phyloP scores from a whole-genome alignment of 2,888 invertebrate species.

The Caenorhabditis sp. region DNA sequence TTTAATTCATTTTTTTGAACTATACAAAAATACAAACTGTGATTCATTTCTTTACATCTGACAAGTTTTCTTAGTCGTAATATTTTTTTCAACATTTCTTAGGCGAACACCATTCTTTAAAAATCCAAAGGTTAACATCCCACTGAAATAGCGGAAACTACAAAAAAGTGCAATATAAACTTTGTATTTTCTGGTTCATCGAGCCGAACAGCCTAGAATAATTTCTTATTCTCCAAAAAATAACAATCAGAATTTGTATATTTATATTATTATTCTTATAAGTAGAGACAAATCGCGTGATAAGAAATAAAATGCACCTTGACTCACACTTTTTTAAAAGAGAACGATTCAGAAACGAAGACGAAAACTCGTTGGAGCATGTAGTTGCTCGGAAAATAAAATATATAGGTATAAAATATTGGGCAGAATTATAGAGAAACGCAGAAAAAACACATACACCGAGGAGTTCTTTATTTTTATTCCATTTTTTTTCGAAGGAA shows the following conservation, averaged over 20 bases:
- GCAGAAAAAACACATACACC: background rate
- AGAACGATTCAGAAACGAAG: constrained; percentile 25
- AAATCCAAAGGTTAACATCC: too few relatives aligned
- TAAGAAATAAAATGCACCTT: constrained; percentile 7
- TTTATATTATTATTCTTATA: constrained; percentile 15
- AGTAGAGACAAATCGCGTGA: constrained; percentile 1
- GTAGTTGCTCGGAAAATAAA: constrained; percentile 8
- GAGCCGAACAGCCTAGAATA: too few relatives aligned
- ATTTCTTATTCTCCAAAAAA: background rate
- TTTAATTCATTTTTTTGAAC: too few relatives aligned
- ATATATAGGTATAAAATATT: constrained; percentile 1
- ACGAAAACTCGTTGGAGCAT: constrained; percentile 38
- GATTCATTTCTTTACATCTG: too few relatives aligned
- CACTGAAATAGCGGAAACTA: too few relatives aligned
- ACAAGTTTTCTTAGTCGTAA: too few relatives aligned
- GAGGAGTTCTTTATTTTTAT: constrained; percentile 1
- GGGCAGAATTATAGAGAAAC: background rate
- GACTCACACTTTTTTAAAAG: constrained; percentile 6
- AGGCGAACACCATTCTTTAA: too few relatives aligned
- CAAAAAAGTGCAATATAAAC: too few relatives aligned
- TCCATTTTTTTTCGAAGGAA: background rate
- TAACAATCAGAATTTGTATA: constrained; percentile 10
- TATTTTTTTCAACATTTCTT: too few relatives aligned
- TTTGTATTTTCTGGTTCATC: too few relatives aligned
- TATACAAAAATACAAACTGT: too few relatives aligned